Base-by-base conservation (phyloP, 2,113 vertebrate genomes). In the Chinchilla lanigera region DNA sequence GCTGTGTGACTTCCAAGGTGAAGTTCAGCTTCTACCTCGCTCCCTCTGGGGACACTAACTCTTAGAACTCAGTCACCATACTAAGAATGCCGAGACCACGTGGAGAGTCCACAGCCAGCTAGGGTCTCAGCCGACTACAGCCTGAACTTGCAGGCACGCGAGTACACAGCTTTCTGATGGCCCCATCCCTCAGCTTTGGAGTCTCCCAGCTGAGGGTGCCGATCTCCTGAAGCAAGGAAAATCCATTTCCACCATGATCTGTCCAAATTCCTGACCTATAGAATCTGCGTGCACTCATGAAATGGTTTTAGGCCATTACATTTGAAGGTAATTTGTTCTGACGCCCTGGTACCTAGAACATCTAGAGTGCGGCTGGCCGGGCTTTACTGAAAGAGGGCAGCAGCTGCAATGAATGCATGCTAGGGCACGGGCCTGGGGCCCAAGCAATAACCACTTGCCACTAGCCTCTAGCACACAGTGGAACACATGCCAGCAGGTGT, bases 391-490 rank as follows among this genome's bases (percentile, higher is more conserved):
- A 96, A 88, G 92, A 88, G 63, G 41, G 20, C 60, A 47, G 73
- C 56, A 3, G 19, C 80, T 58, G 28, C 83, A 96, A 10, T 47
- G 73, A 77, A 35, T 54, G 86, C 38, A 63, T 94, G 56, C 95
- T 85, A 71, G 86, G 81, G 30, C 52, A 63, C 5, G 35, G 54
- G 60, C 56, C 83, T 50, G 19, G 4, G 3, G 56, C 71, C 78
- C 94, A 24, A 1, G 8, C 95, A 93, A 67, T 87, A 93, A 56
- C 90, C 95, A 28, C 89, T 86, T 95, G n/a, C 90, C 65, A 19
- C 88, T 16, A 17, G 41, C 95, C 97, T 97, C 96, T 97, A 95
- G 92, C 88, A 88, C 96, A 93, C 90, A 24, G 7, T 56, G 73
- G 96, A 30, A 87, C 77, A 71, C 65, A 78, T 91, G 91, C 89